Base-by-base conservation (phyloP, 1,140 invertebrate species). In the Drosophila subpulchrella region DNA sequence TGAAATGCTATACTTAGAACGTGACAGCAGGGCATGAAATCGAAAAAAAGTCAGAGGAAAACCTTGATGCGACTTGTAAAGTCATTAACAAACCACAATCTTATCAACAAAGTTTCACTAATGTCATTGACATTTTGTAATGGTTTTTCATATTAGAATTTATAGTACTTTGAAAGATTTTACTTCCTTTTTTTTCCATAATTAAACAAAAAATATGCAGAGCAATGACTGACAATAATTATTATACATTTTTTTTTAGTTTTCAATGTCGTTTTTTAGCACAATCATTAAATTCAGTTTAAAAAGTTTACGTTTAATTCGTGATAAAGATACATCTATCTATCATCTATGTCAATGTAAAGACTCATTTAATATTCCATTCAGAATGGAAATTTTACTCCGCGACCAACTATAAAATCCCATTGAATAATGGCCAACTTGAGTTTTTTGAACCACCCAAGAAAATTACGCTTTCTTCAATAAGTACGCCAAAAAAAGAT, bases 381-480 rank as follows among this genome's bases (percentile, higher is more conserved):
- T 11, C 3, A 2, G 8, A 17, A 20, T 44, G 20, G 44, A 30
- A 30, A 12, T 30, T 27, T 10, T 4, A 8, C 5, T 15, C 11
- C 24, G 11, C 34, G 15, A 38, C 11, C 10, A 61, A 17, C 6
- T 1, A 61, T 3, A 0, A 44, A 60, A 17, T 17, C 36, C 4
- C 12, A 38, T 15, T 30, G n/a, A 17, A 47, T 15, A 48, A n/a
- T 32, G 47, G 6, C 30, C 60, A 10, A 24, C 10, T 11, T 13
- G 24, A 55, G 66, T 70, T 68, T 12, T 38, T 56, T 70, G 66
- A 70, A 41, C 66, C 66, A 70, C 12, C 36, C 32, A 10, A 24
- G n/a, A 13, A 20, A 47, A 20, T 27, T 0, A 5, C 6, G 13
- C 27, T 27, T 59, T 32, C 42, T 38, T 38, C n/a, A 11, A 65